Percentiles rank a stretch among this genome's conserved stretches.
phyloP scores from a whole-genome alignment of 2,888 invertebrate species.

The Rhorus exstirpatorius region DNA sequence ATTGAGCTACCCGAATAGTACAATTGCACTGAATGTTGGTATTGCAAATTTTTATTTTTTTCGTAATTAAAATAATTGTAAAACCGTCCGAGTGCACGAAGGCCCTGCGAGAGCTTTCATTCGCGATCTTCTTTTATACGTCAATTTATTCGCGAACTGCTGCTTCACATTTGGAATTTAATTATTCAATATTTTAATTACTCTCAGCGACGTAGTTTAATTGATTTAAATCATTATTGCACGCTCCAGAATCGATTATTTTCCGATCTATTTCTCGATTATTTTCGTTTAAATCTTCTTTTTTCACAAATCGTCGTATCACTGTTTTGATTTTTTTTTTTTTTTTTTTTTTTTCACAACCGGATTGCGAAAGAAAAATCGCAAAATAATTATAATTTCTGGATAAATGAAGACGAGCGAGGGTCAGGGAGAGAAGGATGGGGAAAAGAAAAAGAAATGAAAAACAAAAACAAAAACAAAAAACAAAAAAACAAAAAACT shows the following conservation, averaged over 20 bases:
- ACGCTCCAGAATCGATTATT: neutral
- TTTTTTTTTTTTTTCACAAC: too few relatives aligned
- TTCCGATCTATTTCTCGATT: too few relatives aligned
- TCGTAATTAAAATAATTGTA: too few relatives aligned
- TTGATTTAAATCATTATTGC: neutral
- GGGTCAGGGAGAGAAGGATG: neutral
- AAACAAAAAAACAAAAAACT: slow-evolving; percentile 9
- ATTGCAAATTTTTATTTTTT: too few relatives aligned
- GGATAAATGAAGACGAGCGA: neutral
- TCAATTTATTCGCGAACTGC: neutral
- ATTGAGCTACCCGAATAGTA: neutral
- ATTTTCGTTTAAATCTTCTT: slow-evolving; percentile 8
- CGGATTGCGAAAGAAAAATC: neutral
- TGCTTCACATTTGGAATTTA: neutral
- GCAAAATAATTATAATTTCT: neutral
- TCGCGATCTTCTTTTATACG: neutral
- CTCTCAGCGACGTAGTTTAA: neutral
- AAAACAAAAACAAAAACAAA: neutral
- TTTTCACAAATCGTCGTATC: neutral
- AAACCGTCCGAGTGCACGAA: too few relatives aligned
- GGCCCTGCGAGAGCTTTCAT: too few relatives aligned
- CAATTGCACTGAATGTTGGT: slow-evolving; percentile 9
- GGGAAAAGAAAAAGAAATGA: neutral
- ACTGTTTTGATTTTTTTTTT: neutral
- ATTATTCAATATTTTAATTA: neutral